Evolutionary conservation across 1,140 invertebrate species (phyloP), one percentile per base, ranked within the genome.

Genomic region (Drosophila novamexicana): DNA sequence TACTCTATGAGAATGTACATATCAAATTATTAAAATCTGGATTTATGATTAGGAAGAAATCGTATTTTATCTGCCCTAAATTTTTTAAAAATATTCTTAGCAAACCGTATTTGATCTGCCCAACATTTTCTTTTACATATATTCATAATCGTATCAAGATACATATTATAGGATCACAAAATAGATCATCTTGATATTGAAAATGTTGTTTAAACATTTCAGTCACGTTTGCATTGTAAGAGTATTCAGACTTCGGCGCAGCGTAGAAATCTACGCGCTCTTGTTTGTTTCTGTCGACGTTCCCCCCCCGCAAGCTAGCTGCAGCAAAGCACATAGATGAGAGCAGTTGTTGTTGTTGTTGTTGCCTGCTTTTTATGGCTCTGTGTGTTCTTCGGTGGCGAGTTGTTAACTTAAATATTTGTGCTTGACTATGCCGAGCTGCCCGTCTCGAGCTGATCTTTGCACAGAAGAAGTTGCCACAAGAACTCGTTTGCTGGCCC

Each of bases 381-480:
- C 45, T 64, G 64, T 66, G 56, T 58, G 40, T 84, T 70, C 75
- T 71, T 62, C 75, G 56, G 77, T 75, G 81, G 72, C 81, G 62
- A 86, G 79, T 86, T 86, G 83, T 88, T 79, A 86, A 86, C 66
- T 88, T 80, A 88, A 88, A 88, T 88, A 88, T 88, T 88, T 88
- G 86, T 59, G 62, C 77, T 62, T 66, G 64, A 59, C 81, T 58
- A 71, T 66, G 62, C 67, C 67, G 53, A 53, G 44, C 52, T 39
- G 52, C 53, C 62, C 67, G 64, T 73, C 68, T 54, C 47, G 49
- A 58, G 49, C 56, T 49, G 71, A 69, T 68, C 70, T 77, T 77
- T 67, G 44, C 50, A 32, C 49, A 70, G 73, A 29, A 29, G 22
- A 29, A 77, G 67, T 50, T 71, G 61, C 16, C 34, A 56, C 66